A percentile compares a stretch with the other conserved stretches of the same genome.
Evolutionary conservation across 2,797 vertebrate species (phyloP).

Genomic region (Tolypeutes matacus): DNA sequence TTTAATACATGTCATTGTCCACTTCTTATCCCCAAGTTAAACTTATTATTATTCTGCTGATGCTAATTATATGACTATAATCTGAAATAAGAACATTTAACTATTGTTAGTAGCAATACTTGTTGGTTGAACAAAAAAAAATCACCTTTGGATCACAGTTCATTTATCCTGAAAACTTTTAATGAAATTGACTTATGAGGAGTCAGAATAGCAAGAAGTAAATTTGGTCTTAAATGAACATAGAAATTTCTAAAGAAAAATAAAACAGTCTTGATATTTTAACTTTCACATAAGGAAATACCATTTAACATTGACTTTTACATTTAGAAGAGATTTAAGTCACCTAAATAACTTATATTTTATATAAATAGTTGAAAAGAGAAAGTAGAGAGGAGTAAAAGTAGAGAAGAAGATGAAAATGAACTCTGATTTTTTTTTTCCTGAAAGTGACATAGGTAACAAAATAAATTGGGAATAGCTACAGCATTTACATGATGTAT

Average conservation of each 20-base stretch:
- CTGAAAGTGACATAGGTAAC: not conserved
- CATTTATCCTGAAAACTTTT: not conserved
- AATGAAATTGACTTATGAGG: not conserved
- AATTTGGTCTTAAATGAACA: not conserved
- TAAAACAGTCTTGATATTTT: not conserved
- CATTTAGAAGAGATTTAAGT: not conserved
- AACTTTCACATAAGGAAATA: not conserved
- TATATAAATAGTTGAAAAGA: not conserved
- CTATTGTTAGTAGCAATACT: constrained; percentile 38
- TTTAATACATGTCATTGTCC: not conserved
- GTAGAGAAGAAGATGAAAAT: not conserved
- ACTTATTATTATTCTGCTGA: constrained; percentile 53
- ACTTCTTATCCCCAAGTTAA: constrained; percentile 63
- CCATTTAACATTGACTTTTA: not conserved
- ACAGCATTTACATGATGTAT: not conserved
- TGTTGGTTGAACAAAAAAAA: constrained; percentile 15
- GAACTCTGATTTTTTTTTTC: not conserved
- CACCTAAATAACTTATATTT: not conserved
- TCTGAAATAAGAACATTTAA: constrained; percentile 46
- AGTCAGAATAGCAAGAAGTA: not conserved
- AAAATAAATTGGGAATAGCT: not conserved
- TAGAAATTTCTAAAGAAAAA: not conserved
- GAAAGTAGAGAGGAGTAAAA: not conserved
- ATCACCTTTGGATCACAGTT: not conserved
- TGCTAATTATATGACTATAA: constrained; percentile 38